Base-by-base conservation (phyloP, 2,888 invertebrate species). In the Monochamus alternatus region DNA sequence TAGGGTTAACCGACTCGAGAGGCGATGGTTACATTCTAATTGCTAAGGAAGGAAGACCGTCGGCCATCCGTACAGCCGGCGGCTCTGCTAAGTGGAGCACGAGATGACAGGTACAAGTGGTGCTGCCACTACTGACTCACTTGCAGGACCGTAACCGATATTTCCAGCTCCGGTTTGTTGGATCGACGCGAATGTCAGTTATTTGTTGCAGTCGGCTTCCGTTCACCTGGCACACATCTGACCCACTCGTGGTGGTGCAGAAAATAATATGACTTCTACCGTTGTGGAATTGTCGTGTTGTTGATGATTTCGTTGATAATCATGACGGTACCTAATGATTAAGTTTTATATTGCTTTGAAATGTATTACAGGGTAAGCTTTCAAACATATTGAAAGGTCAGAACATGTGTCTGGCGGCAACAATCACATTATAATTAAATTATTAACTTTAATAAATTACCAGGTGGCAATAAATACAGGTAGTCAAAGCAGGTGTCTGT, bases 11-110 rank as follows among this genome's bases (percentile, higher is more conserved):
- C 64, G 44, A 30, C 47, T 38, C n/a, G 10, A 1, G 8, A 22
- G 38, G 38, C 60, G 38, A n/a, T 10, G 44, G 52, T 68, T 68
- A 44, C 59, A 43, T 43, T 68, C 68, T 68, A 43, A 59, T 68
- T 68, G 67, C 30, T 7, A 7, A 4, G 38, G 7, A 38, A 38
- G 14, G 43, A 14, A 8, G 30, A 30, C 31, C 51, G 43, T 3
- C 68, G 55, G 10, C 44, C 43, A 44, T 64, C 14, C 47, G 22
- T 64, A 64, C 47, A 44, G 64, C 64, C 38, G 43, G 55, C 5
- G 38, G 31, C 14, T 32, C 59, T 68, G 59, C 58, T 59, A 59
- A 59, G 43, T 59, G 52, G 59, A 68, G 68, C 68, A 32, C 5
- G n/a, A 51, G 68, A 59, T 59, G 68, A 58, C 58, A 66, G 55